Percentiles rank a stretch among this genome's conserved stretches.
Conservation (phyloP, 2,797 vertebrate genomes). For the Pelodytes ibericus region DNA sequence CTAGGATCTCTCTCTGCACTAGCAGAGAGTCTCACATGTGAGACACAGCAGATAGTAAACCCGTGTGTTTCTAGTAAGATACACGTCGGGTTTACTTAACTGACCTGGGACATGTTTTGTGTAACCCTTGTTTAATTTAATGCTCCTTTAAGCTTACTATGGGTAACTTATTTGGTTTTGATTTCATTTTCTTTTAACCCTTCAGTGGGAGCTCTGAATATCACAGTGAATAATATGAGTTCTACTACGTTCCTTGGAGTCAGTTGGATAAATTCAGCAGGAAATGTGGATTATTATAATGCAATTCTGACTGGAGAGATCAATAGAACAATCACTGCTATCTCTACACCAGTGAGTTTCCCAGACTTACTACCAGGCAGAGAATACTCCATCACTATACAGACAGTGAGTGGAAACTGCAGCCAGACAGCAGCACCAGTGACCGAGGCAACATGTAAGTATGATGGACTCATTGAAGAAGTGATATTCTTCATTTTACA, state of each 20-base stretch:
- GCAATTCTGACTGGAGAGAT: background rate
- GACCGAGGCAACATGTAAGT: constrained; percentile 2
- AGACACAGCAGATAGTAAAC: too few species aligned
- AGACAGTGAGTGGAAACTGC: background rate
- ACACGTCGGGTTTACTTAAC: too few species aligned
- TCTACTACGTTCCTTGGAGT: background rate
- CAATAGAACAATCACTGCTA: background rate
- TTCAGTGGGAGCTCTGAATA: background rate
- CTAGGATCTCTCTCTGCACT: too few species aligned
- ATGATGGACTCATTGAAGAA: background rate
- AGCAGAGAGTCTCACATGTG: too few species aligned
- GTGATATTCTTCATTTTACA: background rate
- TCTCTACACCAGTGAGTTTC: background rate
- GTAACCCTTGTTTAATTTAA: too few species aligned
- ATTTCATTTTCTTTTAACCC: constrained; percentile 1
- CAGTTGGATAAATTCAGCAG: constrained; percentile 4
- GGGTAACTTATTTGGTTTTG: background rate
- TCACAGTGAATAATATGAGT: constrained; percentile 8
- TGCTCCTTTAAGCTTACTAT: too few species aligned
- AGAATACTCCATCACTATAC: background rate
- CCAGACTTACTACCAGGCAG: background rate
- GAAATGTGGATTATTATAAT: constrained; percentile 13
- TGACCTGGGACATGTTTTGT: too few species aligned
- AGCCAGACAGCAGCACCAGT: background rate
- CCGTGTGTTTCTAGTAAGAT: too few species aligned